Percentiles rank a stretch among this genome's conserved stretches.
Evolutionary conservation across 2,113 vertebrate genomes (phyloP).

Genomic region (Puffinus mauretanicus): DNA sequence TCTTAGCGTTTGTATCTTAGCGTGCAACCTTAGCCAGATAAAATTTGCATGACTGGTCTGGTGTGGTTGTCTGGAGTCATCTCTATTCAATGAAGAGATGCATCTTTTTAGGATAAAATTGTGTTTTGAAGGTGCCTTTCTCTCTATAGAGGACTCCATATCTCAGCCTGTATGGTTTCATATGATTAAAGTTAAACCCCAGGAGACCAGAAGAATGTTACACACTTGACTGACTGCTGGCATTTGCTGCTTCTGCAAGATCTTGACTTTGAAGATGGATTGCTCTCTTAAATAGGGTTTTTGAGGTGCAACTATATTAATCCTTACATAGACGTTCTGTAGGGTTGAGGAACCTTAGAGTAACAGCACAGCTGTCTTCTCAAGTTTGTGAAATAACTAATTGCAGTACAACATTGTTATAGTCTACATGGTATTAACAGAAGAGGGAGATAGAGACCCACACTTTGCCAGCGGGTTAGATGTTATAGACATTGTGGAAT

Average conservation of each 20-base stretch:
- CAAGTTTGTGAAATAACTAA: neutral
- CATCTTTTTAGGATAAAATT: neutral
- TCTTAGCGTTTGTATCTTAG: neutral
- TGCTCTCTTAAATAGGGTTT: neutral
- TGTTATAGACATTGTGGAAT: neutral
- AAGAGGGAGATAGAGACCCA: slow-evolving; percentile 28
- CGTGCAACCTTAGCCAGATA: neutral
- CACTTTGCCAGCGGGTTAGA: neutral
- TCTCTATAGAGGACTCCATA: neutral
- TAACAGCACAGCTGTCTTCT: neutral
- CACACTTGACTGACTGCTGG: neutral
- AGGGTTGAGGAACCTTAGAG: neutral
- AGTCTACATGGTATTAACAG: neutral
- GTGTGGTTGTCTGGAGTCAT: neutral
- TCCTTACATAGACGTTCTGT: neutral
- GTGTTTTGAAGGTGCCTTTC: neutral
- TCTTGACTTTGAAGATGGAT: neutral
- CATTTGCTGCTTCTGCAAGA: neutral
- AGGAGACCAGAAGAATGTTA: neutral
- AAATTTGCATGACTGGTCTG: slow-evolving; percentile 7
- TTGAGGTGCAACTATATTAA: neutral
- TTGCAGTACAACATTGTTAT: neutral
- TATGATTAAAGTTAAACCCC: neutral
- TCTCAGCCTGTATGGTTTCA: neutral
- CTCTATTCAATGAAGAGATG: neutral